Conservation (phyloP, 1,140 invertebrate genomes). For the Lepeophtheirus salmonis region DNA sequence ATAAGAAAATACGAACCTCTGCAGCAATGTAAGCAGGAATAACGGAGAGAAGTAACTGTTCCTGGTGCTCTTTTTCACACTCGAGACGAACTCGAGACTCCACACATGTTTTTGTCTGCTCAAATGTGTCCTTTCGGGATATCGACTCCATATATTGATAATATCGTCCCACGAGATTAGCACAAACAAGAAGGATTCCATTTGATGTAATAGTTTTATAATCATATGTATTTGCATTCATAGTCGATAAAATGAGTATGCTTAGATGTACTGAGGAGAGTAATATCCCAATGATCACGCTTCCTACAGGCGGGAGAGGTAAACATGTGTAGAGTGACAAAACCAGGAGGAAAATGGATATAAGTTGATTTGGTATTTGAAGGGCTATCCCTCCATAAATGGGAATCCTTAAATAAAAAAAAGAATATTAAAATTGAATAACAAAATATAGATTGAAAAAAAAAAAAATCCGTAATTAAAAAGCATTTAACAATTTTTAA, state of each 20-base stretch:
- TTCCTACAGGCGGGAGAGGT: background rate
- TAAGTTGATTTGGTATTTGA: background rate
- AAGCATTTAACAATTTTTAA: no score
- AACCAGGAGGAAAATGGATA: constrained; percentile 8
- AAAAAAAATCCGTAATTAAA: no score
- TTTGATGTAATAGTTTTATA: constrained; percentile 2
- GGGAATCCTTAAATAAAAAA: background rate
- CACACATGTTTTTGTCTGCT: background rate
- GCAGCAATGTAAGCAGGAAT: constrained; percentile 81
- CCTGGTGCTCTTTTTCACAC: constrained; percentile 72
- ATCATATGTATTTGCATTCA: background rate
- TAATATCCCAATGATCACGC: background rate
- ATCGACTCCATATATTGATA: constrained; percentile 2
- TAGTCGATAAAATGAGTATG: background rate
- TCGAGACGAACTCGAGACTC: constrained; percentile 77
- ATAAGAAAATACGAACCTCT: constrained; percentile 43
- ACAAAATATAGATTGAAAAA: no score
- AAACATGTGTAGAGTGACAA: constrained; percentile 10
- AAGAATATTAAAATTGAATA: background rate
- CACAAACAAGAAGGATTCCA: constrained; percentile 3
- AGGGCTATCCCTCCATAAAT: background rate
- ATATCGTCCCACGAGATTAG: constrained; percentile 6
- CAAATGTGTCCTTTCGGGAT: constrained; percentile 6
- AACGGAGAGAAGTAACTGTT: constrained; percentile 70
- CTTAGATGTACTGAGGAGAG: background rate